Percentiles rank a stretch among this genome's conserved stretches.
Evolutionary conservation across 2,888 invertebrate species (phyloP).

Genomic region (Athalia cordata): DNA sequence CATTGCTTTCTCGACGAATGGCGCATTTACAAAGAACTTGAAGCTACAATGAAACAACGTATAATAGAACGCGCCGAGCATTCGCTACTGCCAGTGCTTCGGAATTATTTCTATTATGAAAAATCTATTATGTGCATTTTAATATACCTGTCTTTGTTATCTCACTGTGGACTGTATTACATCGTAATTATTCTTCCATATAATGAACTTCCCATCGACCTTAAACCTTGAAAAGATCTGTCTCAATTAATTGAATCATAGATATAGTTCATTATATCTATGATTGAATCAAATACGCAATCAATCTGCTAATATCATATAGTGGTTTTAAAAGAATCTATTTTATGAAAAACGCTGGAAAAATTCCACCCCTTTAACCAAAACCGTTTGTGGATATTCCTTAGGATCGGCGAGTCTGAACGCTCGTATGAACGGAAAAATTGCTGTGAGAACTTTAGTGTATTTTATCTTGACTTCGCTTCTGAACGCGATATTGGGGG

Average conservation of each 20-base stretch:
- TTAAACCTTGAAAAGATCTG: not conserved
- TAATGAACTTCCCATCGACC: not conserved
- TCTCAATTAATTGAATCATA: not conserved
- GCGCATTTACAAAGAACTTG: not conserved
- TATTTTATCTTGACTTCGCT: constrained; percentile 89
- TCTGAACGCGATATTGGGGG: constrained; percentile 87
- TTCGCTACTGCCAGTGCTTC: not conserved
- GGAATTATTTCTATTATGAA: not conserved
- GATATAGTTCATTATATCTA: too few species aligned
- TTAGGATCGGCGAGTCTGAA: constrained; percentile 90
- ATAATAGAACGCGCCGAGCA: not conserved
- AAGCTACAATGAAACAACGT: not conserved
- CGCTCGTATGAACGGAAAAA: constrained; percentile 90
- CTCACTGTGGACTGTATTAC: not conserved
- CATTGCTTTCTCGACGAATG: constrained; percentile 11
- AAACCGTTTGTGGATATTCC: not conserved
- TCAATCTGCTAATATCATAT: too few species aligned
- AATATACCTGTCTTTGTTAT: not conserved
- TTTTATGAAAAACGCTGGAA: too few species aligned
- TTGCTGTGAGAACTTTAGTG: constrained; percentile 86
- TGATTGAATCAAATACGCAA: not conserved
- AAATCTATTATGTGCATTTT: too few species aligned
- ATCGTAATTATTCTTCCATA: not conserved
- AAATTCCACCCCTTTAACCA: too few species aligned
- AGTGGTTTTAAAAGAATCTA: too few species aligned